Base-by-base conservation (phyloP, 2,888 invertebrate species). In the Dicyrtomina minuta region DNA sequence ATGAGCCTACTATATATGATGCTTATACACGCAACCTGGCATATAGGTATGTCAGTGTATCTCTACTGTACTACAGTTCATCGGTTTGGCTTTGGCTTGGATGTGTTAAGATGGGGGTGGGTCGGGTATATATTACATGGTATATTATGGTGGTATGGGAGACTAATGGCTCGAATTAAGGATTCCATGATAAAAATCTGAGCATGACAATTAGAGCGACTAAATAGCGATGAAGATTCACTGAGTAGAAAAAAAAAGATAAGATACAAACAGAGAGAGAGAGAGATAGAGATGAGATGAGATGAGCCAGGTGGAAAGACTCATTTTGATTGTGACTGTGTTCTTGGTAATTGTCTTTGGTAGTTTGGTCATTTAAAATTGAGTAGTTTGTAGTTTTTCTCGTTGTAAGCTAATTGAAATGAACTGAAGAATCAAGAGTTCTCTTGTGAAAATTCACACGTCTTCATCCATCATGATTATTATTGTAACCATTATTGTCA, bases 381-480 rank as follows among this genome's bases (percentile, higher is more conserved):
- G 56, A 56, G 56, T 26, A 56, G 56, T 27, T 56, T 56, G 33
- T 56, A 27, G 56, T 27, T 56, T 56, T 56, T 33, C 56, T n/a
- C n/a, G 33, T 33, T 56, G 39, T 33, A 56, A 59, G 55, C 49
- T 65, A 65, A 65, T 65, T 65, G 64, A 65, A 53, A 53, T 43
- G 64, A 51, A 53, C 15, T 24, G 24, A 51, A 26, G 46, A 17
- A 53, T 41, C 64, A n/a, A 27, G 55, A 27, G 44, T 56, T 56
- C 66, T 56, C 67, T 67, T 49, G 67, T 67, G 67, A 67, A 67
- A 67, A 67, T 67, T 67, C 67, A 67, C 67, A 67, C 67, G 59
- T 67, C 46, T 49, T 67, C 67, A 67, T 46, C 67, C 39, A 44
- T 59, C 59, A 59, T 44, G n/a, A 66, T 43, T 13, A 59, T 61